These are phyloP conservation scores for Tetramorium bicarinatum DNA, from an alignment of 2,888 invertebrate species.

Conservation along the genomic window DNA sequence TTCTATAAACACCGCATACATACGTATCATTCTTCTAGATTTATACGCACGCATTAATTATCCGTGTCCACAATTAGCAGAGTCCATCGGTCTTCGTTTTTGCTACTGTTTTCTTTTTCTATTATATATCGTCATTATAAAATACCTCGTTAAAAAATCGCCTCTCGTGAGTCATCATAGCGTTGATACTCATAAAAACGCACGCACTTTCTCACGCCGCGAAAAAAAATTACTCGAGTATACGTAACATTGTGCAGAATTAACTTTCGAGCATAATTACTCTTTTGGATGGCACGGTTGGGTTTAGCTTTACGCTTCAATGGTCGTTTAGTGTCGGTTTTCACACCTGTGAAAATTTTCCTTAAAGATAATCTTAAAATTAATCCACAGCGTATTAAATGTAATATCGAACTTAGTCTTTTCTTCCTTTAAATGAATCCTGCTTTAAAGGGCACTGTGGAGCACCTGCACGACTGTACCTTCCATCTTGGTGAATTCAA, in stretches of 20 bases:
- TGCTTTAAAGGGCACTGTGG: background rate
- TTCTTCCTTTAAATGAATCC: background rate
- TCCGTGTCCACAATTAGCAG: constrained; percentile 25
- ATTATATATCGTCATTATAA: background rate
- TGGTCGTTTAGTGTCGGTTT: constrained; percentile 16
- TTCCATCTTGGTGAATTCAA: constrained; percentile 9
- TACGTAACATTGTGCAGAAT: constrained; percentile 14
- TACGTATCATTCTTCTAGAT: background rate
- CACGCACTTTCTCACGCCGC: background rate
- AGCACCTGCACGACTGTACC: background rate
- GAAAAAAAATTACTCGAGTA: background rate
- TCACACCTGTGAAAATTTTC: background rate
- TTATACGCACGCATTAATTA: background rate
- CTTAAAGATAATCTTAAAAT: constrained; percentile 30
- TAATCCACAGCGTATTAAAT: constrained; percentile 21
- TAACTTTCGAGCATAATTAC: background rate
- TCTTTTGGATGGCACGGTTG: constrained; percentile 28
- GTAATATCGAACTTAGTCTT: constrained; percentile 14
- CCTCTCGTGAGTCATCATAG: background rate
- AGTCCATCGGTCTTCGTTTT: background rate
- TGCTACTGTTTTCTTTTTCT: background rate
- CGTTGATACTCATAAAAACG: constrained; percentile 9
- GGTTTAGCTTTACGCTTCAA: constrained; percentile 13
- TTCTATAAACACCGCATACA: constrained; percentile 1
- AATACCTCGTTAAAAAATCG: constrained; percentile 20